phyloP scores from a whole-genome alignment of 2,797 vertebrate species.

The Notoglanidium macrostoma region DNA sequence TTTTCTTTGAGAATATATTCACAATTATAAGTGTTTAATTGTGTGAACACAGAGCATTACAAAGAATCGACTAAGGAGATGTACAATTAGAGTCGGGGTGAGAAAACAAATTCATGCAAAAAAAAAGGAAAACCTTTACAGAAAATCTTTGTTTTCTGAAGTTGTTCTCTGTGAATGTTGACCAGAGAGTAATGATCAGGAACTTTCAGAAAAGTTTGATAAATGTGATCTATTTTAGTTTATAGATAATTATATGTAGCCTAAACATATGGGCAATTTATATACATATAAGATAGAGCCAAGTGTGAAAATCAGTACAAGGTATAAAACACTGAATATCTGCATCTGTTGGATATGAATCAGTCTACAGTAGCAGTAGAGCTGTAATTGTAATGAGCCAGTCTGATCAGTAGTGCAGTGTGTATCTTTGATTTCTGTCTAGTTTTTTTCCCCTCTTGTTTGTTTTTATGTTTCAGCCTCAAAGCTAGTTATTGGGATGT shows the following conservation, averaged over 20 bases:
- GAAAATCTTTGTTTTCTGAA: constrained; percentile 11
- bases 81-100: not conserved
- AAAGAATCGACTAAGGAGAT: not conserved
- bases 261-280: constrained; percentile 29
- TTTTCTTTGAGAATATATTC: constrained; percentile 3
- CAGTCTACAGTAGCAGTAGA: constrained; percentile 14
- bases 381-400: constrained; percentile 41
- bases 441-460: constrained; percentile 19
- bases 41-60: not conserved
- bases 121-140: not conserved
- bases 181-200: constrained; percentile 27
- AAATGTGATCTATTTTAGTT: constrained; percentile 36
- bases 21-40: not conserved
- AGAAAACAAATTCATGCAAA: not conserved
- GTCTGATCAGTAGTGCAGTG: constrained; percentile 16
- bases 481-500: constrained; percentile 48
- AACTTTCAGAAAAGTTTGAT: not conserved
- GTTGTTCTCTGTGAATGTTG: not conserved
- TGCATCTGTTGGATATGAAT: constrained; percentile 43
- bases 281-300: constrained; percentile 19
- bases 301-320: constrained; percentile 41
- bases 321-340: constrained; percentile 48
- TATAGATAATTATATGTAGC: constrained; percentile 23
- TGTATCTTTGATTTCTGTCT: constrained; percentile 44
- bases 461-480: constrained; percentile 56